Conservation (phyloP, 1,140 invertebrate genomes). For the Laodelphax striatellus region DNA sequence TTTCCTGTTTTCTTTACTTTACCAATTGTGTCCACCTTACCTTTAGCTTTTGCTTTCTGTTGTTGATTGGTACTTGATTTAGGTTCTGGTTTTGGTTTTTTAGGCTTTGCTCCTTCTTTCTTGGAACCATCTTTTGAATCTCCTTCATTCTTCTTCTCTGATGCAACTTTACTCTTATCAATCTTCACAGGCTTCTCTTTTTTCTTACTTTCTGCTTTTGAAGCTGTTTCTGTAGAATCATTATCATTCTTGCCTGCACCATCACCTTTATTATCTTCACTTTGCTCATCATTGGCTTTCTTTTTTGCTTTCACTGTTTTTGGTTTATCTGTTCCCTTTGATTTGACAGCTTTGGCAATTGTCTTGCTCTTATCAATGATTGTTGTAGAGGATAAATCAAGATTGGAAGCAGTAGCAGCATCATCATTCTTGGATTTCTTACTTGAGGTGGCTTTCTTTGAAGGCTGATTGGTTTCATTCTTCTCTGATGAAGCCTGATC, state of each 20-base stretch:
- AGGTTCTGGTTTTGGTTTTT: not conserved
- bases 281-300: not conserved
- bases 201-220: not conserved
- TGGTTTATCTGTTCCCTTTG: not conserved
- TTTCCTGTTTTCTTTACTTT: not conserved
- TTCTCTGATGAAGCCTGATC: not conserved
- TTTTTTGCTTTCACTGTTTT: conserved; percentile 5
- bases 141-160: not conserved
- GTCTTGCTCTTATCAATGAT: not conserved
- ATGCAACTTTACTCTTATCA: not conserved
- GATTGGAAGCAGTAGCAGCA: too few species aligned
- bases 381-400: too few species aligned
- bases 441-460: not conserved
- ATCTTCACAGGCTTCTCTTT: not conserved
- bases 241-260: not conserved
- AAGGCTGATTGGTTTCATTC: not conserved
- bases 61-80: conserved; percentile 1
- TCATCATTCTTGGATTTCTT: not conserved
- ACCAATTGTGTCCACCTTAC: not conserved
- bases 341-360: not conserved
- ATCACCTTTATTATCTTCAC: not conserved
- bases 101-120: conserved; percentile 9
- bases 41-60: conserved; percentile 1
- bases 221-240: not conserved
- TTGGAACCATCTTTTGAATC: not conserved